Conservation (phyloP, 2,113 vertebrate species). For the Carassius carassius region DNA sequence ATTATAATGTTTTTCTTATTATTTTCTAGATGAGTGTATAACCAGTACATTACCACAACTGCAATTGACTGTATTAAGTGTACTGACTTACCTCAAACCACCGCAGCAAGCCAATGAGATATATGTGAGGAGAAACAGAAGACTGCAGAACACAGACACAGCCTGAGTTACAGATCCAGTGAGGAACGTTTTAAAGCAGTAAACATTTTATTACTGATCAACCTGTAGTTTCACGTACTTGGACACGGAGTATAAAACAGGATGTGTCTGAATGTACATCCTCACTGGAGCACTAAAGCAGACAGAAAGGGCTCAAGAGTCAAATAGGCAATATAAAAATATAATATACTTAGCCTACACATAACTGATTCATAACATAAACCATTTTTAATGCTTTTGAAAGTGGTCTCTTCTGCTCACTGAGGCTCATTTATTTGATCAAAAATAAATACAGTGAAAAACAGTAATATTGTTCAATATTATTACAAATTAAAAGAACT, state of each 20-base stretch:
- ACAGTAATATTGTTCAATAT: not conserved
- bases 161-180: not conserved
- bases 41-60: not conserved
- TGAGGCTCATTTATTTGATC: too few relatives aligned
- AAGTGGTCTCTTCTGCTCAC: not conserved
- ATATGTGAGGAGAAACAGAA: conserved; percentile 88
- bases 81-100: conserved; percentile 64
- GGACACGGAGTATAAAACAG: conserved; percentile 79
- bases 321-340: not conserved
- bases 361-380: not conserved
- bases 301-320: not conserved
- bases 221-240: too few relatives aligned
- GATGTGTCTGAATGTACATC: conserved; percentile 86
- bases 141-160: conserved; percentile 67
- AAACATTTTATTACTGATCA: too few relatives aligned
- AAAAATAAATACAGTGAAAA: not conserved
- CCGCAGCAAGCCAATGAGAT: conserved; percentile 87
- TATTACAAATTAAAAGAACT: not conserved
- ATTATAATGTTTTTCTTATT: not conserved
- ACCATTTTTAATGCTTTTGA: not conserved
- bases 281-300: conserved; percentile 81
- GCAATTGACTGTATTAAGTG: not conserved
- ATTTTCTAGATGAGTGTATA: not conserved
- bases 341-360: too few relatives aligned
- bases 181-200: too few relatives aligned